Evolutionary conservation across 2,797 vertebrate species (phyloP).

Genomic region (Myotis myotis): DNA sequence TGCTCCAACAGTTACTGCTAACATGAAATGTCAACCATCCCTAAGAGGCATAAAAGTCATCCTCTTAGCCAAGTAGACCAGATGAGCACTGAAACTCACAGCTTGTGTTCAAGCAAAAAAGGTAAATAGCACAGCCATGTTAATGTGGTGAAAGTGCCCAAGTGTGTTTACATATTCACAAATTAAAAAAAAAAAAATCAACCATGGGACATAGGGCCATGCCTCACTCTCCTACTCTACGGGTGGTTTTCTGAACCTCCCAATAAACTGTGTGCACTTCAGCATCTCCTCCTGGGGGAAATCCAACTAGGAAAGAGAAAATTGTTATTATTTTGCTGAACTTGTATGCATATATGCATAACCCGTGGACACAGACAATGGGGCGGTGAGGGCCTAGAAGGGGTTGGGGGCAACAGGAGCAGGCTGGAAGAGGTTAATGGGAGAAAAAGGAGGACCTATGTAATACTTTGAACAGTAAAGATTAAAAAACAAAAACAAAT

Average conservation of each 20-base stretch:
- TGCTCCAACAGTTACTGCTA: constrained; percentile 54
- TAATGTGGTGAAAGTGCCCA: background rate
- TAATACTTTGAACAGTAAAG: no score
- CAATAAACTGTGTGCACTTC: background rate
- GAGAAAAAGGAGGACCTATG: no score
- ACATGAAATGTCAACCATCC: constrained; percentile 69
- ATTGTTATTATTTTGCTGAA: background rate
- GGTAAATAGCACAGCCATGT: constrained; percentile 27
- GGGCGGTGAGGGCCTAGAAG: no score
- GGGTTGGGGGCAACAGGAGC: no score
- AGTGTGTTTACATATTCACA: constrained; percentile 62
- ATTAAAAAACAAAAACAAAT: background rate
- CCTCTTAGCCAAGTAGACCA: constrained; percentile 57
- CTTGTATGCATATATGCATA: no score
- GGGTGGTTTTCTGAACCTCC: background rate
- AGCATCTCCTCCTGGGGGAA: background rate
- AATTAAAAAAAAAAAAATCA: background rate
- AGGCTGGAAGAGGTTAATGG: no score
- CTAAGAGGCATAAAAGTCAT: constrained; percentile 41
- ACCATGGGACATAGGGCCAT: constrained; percentile 21
- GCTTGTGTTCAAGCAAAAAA: constrained; percentile 56
- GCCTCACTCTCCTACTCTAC: background rate
- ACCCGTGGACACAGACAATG: no score
- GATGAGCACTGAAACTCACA: constrained; percentile 59
- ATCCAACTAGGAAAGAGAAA: background rate